Conservation (phyloP, 1,140 invertebrate species). For the Apis laboriosa region DNA sequence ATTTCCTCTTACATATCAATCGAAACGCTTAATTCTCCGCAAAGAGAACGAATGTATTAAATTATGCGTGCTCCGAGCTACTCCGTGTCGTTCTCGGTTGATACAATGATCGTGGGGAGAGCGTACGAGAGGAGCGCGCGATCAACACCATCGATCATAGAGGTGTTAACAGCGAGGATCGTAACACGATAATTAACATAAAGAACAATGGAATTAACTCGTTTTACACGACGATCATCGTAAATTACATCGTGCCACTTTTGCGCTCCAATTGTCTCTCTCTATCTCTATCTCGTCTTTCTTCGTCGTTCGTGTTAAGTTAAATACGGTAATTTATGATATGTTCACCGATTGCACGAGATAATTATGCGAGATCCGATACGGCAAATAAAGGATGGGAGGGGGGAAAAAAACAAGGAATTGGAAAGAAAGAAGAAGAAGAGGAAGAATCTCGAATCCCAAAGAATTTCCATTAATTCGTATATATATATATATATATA, state of each 20-base stretch:
- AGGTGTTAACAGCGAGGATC: slow-evolving; percentile 53
- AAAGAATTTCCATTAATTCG: no score
- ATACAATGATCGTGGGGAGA: slow-evolving; percentile 1
- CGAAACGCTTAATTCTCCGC: neutral
- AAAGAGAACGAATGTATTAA: neutral
- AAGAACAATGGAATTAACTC: slow-evolving; percentile 65
- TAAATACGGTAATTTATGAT: no score
- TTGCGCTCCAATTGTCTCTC: slow-evolving; percentile 35
- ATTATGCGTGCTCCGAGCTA: no score
- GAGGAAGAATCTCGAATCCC: no score
- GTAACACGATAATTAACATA: slow-evolving; percentile 65
- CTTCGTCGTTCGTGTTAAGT: no score
- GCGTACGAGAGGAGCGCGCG: slow-evolving; percentile 12
- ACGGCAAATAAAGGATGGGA: no score
- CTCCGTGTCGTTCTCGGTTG: neutral
- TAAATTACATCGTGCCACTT: slow-evolving; percentile 55
- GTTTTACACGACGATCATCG: slow-evolving; percentile 55
- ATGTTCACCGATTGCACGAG: no score
- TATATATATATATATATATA: no score
- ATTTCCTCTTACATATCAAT: no score
- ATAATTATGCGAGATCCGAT: no score
- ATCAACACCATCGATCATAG: slow-evolving; percentile 55
- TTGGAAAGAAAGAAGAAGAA: no score
- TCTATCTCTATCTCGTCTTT: neutral
- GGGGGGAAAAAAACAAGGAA: no score